Evolutionary conservation across 2,113 vertebrate species (phyloP).

Genomic region (Verasper variegatus): DNA sequence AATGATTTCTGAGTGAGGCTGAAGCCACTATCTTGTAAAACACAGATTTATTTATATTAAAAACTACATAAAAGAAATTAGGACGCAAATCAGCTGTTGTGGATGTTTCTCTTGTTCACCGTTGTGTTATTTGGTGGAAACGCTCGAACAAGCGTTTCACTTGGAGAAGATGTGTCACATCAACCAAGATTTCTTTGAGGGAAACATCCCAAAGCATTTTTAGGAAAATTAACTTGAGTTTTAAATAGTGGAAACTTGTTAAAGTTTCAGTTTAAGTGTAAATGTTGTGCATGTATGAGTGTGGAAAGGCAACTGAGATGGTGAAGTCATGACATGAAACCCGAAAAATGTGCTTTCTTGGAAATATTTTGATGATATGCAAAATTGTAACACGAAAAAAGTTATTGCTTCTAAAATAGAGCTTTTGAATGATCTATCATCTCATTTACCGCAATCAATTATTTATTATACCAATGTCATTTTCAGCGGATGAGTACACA

Average conservation of each 20-base stretch:
- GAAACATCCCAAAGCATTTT: conserved; percentile 8
- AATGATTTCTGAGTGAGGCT: background rate
- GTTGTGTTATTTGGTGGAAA: too few species aligned
- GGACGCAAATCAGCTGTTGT: too few species aligned
- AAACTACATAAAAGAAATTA: too few species aligned
- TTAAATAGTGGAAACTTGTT: too few species aligned
- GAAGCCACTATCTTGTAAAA: too few species aligned
- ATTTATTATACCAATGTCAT: background rate
- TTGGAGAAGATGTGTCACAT: background rate
- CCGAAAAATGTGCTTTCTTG: conserved; percentile 41
- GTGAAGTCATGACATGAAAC: conserved; percentile 53
- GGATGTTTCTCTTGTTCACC: too few species aligned
- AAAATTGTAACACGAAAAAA: background rate
- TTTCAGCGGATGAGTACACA: too few species aligned
- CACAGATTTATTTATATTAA: too few species aligned
- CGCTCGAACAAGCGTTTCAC: too few species aligned
- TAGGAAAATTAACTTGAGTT: conserved; percentile 39
- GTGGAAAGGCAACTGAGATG: conserved; percentile 49
- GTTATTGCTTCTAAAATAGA: background rate
- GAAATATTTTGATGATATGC: conserved; percentile 34
- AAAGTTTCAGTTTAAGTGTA: conserved; percentile 52
- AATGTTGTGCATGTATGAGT: conserved; percentile 12
- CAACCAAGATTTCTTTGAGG: conserved; percentile 1
- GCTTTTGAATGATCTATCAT: background rate
- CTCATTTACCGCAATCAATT: background rate